Evolutionary conservation across 2,888 invertebrate genomes (phyloP), one percentile per base, ranked within the genome.

Genomic region (Alcis repandata): DNA sequence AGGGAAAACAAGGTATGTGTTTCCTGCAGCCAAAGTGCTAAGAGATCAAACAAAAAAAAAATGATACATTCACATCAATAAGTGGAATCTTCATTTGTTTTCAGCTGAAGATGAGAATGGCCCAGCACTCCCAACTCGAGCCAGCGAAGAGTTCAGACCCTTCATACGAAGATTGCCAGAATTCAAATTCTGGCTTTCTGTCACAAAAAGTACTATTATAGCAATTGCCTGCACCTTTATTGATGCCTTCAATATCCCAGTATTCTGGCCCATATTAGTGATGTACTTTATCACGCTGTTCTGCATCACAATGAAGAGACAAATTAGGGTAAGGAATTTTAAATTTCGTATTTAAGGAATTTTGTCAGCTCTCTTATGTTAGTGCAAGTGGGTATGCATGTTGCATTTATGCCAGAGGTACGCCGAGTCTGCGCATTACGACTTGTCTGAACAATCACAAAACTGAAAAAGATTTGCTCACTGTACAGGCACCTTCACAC

Each of bases 221-320:
- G 98, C 97, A 46, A 95, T 98, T 84, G 92, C 96, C 75, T 99
- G 98, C 93, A 99, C 99, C 67, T 97, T 99, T 91, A 99, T 99
- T 88, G 98, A 99, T 83, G 97, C 97, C 80, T 98, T 99, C 92
- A 99, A 99, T 94, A 97, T 99, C 89, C 99, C 99, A 85, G 99
- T 99, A 81, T 99, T 99, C 94, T 99, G 99, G 99, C 99, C 99
- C 67, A 99, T 99, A 83, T 95, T 99, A 88, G 99, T 99, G 82
- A 98, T 99, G 97, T 99, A 99, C 94, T 99, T 99, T 94, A 97
- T 99, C 86, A 98, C 99, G 64, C 94, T 99, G 77, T 98, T 99
- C 93, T 97, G 98, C 92, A 98, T 99, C 86, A 99, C 99, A 64
- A 99, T 99, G 99, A 99, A 99, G 94, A 96, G 99, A 84, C 99